These are phyloP conservation scores for fruit fly (Drosophila melanogaster) DNA, from an alignment of 1,140 invertebrate genomes.

Conservation along the genomic window Release_6_plus_ISO1_MT NT_037436.4:3034501-3035000, in stretches of 20 bases:
- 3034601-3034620: slow-evolving; percentile 27
- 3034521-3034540: background rate
- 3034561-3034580: background rate
- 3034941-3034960: too few relatives aligned
- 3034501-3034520: slow-evolving; percentile 27
- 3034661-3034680: slow-evolving; percentile 30
- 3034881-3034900: too few relatives aligned
- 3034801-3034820: background rate
- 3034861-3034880: too few relatives aligned
- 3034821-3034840: background rate
- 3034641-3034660: slow-evolving; percentile 16
- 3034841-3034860: background rate
- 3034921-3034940: too few relatives aligned
- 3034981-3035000: too few relatives aligned
- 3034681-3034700: slow-evolving; percentile 42
- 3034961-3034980: too few relatives aligned
- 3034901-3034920: too few relatives aligned
- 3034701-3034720: slow-evolving; percentile 27
- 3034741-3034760: background rate
- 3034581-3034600: slow-evolving; percentile 33
- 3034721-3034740: slow-evolving; percentile 11
- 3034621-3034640: slow-evolving; percentile 36
- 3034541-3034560: slow-evolving; percentile 20
- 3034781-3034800: background rate
- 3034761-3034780: slow-evolving; percentile 6